phyloP scores from a whole-genome alignment of 1,140 invertebrate genomes.

The Diorhabda carinulata region DNA sequence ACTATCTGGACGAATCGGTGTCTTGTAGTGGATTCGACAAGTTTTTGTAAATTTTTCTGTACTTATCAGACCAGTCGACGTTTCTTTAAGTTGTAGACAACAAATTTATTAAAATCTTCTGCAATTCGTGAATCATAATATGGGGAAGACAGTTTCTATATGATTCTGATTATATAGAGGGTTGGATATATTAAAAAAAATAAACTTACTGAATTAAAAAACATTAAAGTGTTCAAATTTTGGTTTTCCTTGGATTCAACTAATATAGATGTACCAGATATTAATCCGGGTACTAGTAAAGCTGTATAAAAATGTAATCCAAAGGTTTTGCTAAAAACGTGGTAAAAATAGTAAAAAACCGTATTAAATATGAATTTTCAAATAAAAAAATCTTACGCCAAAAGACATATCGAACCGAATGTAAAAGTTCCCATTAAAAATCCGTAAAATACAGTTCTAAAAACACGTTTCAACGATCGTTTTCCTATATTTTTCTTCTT shows the following conservation, averaged over 20 bases:
- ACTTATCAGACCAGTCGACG: no score
- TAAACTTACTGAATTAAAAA: constrained; percentile 32
- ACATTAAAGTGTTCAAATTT: constrained; percentile 30
- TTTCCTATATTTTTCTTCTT: constrained; percentile 22
- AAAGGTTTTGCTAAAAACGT: constrained; percentile 21
- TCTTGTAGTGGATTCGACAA: no score
- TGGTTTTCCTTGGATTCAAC: constrained; percentile 33
- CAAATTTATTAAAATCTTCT: no score
- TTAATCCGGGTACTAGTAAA: constrained; percentile 23
- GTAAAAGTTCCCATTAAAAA: constrained; percentile 9
- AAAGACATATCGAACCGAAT: constrained; percentile 21
- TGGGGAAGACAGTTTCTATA: no score
- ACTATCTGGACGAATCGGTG: no score
- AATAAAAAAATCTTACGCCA: constrained; percentile 22
- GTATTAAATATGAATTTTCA: constrained; percentile 14
- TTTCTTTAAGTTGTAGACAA: no score
- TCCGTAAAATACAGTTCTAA: constrained; percentile 28
- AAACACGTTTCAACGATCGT: constrained; percentile 10
- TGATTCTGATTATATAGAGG: no score
- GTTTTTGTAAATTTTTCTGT: no score
- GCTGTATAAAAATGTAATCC: constrained; percentile 27
- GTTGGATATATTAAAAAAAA: neutral
- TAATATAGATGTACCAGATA: constrained; percentile 29
- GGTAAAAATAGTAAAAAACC: constrained; percentile 3
- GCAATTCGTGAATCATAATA: no score